Evolutionary conservation across 2,113 vertebrate species (phyloP), one percentile per base, ranked within the genome.

Genomic region (pig (Sus scrofa)): DNA sequence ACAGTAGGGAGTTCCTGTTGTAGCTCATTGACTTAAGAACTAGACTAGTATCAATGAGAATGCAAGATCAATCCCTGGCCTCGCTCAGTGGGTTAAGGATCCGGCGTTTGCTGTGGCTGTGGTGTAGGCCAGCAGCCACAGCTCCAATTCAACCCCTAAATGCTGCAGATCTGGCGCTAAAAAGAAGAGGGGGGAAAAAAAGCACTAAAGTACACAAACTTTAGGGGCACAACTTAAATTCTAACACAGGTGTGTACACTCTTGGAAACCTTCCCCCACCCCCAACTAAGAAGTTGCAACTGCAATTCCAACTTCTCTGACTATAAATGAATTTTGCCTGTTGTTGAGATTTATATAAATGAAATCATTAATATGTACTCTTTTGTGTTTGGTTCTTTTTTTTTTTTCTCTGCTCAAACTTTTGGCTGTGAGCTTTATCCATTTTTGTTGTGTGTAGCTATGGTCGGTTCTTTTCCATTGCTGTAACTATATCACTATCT

Each of bases 401-500:
- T 27, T 58, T 5, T 54, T 9, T 50, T 18, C 52, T 86, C 90
- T 89, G 56, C 71, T 95, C 39, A 73, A 27, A 77, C 67, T 68
- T 86, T 78, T 89, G 14, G 77, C 67, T 93, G 58, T 85, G 94
- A 94, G 87, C 52, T 82, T 86, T 89, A 30, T 39, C 30, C 32
- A 24, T 77, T 68, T 92, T 93, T 82, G 70, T 74, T 44, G 14
- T 39, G 1, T 30, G 4, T 65, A 54, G 34, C 70, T 88, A 19
- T 16, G 20, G 75, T 7, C 71, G 37, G n/a, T 83, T 86, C 44
- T 83, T 95, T 91, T 39, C 60, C 30, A 34, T 71, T 68, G 68
- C 20, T 70, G 26, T 84, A 87, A 60, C 77, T 83, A 2, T 54
- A 37, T 60, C 88, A 82, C 70, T 68, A 44, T 78, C 70, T 68